Evolutionary conservation across 2,113 vertebrate species (phyloP).

Genomic region (Nannobrachium achirus): DNA sequence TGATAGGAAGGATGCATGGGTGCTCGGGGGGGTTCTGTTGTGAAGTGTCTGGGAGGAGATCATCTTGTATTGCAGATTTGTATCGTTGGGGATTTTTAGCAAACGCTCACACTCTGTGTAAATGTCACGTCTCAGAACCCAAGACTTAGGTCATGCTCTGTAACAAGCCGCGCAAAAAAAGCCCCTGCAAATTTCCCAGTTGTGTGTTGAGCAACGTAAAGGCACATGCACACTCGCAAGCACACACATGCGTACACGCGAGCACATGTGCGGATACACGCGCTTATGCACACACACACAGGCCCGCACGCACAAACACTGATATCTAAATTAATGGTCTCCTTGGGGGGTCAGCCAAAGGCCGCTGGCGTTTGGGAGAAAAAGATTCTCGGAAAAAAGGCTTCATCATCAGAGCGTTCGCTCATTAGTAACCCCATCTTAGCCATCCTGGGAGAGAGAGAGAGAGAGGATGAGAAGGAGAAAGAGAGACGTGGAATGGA

Average conservation of each 20-base stretch:
- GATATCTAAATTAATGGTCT: slow-evolving; percentile 80
- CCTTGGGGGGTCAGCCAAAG: slow-evolving; percentile 81
- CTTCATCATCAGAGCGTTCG: slow-evolving; percentile 77
- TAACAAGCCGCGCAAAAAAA: too few species aligned
- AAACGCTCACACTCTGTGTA: neutral
- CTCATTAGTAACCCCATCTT: slow-evolving; percentile 76
- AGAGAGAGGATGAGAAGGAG: neutral
- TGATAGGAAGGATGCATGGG: slow-evolving; percentile 61
- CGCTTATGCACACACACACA: slow-evolving; percentile 23
- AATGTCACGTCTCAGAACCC: slow-evolving; percentile 31
- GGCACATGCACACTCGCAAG: slow-evolving; percentile 26
- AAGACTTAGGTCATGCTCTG: too few species aligned
- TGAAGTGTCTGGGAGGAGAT: slow-evolving; percentile 17
- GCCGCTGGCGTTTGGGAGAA: slow-evolving; percentile 76
- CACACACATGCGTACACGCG: neutral
- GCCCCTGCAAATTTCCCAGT: too few species aligned
- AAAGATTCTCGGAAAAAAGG: slow-evolving; percentile 76
- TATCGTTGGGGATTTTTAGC: slow-evolving; percentile 15
- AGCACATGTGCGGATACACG: slow-evolving; percentile 1
- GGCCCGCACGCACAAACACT: slow-evolving; percentile 43
- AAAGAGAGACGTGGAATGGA: slow-evolving; percentile 29
- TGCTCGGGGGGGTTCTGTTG: slow-evolving; percentile 42
- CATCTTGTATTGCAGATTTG: neutral
- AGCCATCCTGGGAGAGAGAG: slow-evolving; percentile 33
- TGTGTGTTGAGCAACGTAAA: slow-evolving; percentile 24